phyloP scores from a whole-genome alignment of 2,888 invertebrate genomes.

The Idaea dimidiata region DNA sequence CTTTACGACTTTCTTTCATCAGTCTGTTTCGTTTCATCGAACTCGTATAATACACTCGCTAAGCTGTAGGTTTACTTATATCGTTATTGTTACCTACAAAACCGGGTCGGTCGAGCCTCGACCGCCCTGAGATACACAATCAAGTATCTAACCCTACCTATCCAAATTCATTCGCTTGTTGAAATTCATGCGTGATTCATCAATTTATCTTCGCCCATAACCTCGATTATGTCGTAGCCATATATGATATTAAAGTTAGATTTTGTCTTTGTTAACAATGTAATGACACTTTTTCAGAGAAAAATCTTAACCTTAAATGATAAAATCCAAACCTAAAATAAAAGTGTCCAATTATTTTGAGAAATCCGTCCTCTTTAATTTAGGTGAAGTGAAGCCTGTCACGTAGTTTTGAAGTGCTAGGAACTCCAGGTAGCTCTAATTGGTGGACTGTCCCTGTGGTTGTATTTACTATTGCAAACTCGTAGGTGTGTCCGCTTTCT shows the following conservation, averaged over 20 bases:
- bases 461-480: not conserved
- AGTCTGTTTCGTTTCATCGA: slow-evolving; percentile 18
- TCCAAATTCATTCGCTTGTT: not conserved
- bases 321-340: not conserved
- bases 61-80: not conserved
- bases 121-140: not conserved
- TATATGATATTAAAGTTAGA: no score
- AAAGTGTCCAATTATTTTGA: slow-evolving; percentile 11
- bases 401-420: slow-evolving; percentile 14
- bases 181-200: not conserved
- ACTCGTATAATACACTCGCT: not conserved
- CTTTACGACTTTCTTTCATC: slow-evolving; percentile 34
- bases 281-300: not conserved
- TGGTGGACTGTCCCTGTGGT: slow-evolving; percentile 13
- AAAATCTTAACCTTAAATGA: not conserved
- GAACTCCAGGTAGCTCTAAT: slow-evolving; percentile 28
- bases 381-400: slow-evolving; percentile 7
- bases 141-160: not conserved
- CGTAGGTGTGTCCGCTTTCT: not conserved
- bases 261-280: no score
- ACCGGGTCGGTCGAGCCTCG: not conserved
- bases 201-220: not conserved
- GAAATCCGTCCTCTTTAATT: slow-evolving; percentile 11
- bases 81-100: not conserved
- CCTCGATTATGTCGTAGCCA: not conserved